phyloP scores from a whole-genome alignment of 2,113 vertebrate genomes.

The Cyphomyrus plagiostoma region DNA sequence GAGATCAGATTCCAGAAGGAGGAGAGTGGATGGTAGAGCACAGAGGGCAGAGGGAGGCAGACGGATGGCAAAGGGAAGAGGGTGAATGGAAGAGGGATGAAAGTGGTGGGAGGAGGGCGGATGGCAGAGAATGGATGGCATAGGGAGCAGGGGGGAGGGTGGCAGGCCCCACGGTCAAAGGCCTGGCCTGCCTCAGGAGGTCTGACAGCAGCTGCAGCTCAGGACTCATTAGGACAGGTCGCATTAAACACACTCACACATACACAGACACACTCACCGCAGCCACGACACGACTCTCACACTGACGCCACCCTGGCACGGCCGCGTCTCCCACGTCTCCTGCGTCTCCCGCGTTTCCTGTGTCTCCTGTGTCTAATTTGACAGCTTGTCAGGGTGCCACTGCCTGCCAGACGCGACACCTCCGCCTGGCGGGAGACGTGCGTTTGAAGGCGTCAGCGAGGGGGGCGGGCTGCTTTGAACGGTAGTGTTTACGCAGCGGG shows the following conservation, averaged over 20 bases:
- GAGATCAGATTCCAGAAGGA: too few species aligned
- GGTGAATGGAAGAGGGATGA: background rate
- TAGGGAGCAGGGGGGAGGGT: background rate
- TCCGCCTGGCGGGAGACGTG: slow-evolving; percentile 61
- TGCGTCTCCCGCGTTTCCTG: slow-evolving; percentile 69
- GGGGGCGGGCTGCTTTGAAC: slow-evolving; percentile 59
- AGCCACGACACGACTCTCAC: slow-evolving; percentile 38
- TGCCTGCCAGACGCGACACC: slow-evolving; percentile 67
- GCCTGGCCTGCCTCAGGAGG: slow-evolving; percentile 25
- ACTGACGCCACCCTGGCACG: slow-evolving; percentile 51
- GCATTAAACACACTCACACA: slow-evolving; percentile 32
- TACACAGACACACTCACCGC: slow-evolving; percentile 9
- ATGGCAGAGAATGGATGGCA: background rate
- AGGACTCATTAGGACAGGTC: slow-evolving; percentile 42
- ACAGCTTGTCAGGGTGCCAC: slow-evolving; percentile 68
- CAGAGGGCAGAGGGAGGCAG: background rate
- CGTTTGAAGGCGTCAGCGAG: slow-evolving; percentile 64
- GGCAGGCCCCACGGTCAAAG: slow-evolving; percentile 22
- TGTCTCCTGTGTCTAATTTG: slow-evolving; percentile 71
- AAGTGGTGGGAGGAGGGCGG: background rate
- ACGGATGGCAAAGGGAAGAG: background rate
- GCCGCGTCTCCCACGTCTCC: slow-evolving; percentile 70
- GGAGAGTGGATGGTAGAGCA: background rate
- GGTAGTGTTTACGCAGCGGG: slow-evolving; percentile 54
- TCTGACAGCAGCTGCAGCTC: slow-evolving; percentile 41